Percentiles rank a stretch among this genome's conserved stretches.
phyloP scores from a whole-genome alignment of 2,888 invertebrate genomes.

The Epiblema foenella region DNA sequence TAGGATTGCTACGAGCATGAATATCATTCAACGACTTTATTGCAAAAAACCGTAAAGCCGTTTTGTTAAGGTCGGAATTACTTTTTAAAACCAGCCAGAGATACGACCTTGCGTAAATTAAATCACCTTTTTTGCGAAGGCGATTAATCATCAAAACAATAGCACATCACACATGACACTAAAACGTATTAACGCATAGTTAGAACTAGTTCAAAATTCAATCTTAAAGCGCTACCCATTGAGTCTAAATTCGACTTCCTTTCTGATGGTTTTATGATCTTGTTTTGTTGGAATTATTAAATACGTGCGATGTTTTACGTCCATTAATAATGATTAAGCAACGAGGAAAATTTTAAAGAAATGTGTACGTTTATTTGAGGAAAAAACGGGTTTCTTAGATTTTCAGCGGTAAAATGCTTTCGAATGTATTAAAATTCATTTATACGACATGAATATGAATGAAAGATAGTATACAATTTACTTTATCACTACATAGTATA shows the following conservation, averaged over 20 bases:
- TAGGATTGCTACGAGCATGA: neutral
- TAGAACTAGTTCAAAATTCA: neutral
- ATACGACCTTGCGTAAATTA: neutral
- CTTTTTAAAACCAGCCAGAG: neutral
- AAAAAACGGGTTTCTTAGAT: neutral
- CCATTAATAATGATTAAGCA: slow-evolving; percentile 13
- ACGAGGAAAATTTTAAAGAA: neutral
- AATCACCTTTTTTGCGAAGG: neutral
- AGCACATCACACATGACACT: slow-evolving; percentile 6
- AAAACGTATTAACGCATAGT: neutral
- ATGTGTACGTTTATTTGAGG: neutral
- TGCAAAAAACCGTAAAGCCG: neutral
- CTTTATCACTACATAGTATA: too few relatives aligned
- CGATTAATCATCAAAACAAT: slow-evolving; percentile 44
- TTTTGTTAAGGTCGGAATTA: neutral
- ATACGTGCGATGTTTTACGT: slow-evolving; percentile 13
- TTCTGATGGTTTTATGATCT: neutral
- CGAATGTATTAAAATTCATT: neutral
- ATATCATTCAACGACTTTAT: neutral
- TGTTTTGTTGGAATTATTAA: neutral
- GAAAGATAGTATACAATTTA: neutral
- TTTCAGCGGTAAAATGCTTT: neutral
- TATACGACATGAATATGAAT: neutral
- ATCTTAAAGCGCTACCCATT: neutral
- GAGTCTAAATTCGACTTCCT: neutral